Evolutionary conservation across 2,888 invertebrate genomes (phyloP).

Genomic region (Pristionchus exspectatus): DNA sequence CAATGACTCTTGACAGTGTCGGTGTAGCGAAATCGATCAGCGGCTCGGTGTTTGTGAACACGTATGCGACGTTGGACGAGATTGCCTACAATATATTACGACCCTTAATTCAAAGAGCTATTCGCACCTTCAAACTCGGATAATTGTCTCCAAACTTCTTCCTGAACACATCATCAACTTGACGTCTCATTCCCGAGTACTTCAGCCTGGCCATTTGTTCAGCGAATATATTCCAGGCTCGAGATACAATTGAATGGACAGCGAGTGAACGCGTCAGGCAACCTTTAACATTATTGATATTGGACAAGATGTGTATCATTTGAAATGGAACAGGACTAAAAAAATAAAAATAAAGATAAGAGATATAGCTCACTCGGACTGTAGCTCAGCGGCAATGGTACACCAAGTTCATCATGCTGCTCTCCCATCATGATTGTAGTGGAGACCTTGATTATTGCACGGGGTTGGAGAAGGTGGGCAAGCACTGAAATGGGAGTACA

Average conservation of each 20-base stretch:
- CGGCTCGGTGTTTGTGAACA: conserved; percentile 30
- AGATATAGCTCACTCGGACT: conserved; percentile 11
- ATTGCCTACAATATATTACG: background rate
- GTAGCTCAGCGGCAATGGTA: background rate
- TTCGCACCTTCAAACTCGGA: background rate
- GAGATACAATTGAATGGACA: conserved; percentile 5
- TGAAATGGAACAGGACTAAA: too few relatives aligned
- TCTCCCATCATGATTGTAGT: background rate
- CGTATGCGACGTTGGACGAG: conserved; percentile 1
- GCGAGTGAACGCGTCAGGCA: background rate
- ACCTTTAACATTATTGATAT: background rate
- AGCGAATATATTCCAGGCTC: background rate
- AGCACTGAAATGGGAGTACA: background rate
- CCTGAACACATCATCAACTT: background rate
- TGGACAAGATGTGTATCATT: background rate
- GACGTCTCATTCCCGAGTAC: background rate
- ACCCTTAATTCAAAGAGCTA: too few relatives aligned
- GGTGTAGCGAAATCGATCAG: conserved; percentile 17
- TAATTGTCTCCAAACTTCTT: background rate
- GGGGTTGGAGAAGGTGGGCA: background rate
- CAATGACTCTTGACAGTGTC: background rate
- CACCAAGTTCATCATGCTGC: background rate
- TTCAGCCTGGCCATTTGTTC: background rate
- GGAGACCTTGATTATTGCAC: background rate
- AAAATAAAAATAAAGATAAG: background rate